phyloP scores from a whole-genome alignment of 1,140 invertebrate genomes.

The Halyomorpha halys region DNA sequence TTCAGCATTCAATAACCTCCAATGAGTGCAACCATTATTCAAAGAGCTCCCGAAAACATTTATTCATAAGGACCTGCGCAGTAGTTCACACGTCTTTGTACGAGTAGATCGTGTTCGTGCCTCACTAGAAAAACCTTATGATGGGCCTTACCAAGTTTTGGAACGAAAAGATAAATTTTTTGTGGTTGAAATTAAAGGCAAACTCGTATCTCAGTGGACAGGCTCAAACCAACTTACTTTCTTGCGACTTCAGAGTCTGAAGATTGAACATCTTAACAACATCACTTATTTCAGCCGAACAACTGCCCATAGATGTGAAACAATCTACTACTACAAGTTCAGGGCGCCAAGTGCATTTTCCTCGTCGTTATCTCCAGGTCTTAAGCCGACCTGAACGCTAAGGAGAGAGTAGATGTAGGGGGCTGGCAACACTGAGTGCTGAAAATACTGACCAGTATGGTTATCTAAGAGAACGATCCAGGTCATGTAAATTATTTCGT shows the following conservation, averaged over 20 bases:
- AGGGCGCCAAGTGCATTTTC: constrained; percentile 8
- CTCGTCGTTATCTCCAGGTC: neutral
- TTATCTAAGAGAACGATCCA: no score
- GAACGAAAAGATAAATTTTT: neutral
- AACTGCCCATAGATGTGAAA: neutral
- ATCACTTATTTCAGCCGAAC: neutral
- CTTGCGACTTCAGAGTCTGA: no score
- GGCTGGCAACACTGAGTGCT: no score
- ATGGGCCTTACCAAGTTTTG: neutral
- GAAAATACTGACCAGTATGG: no score
- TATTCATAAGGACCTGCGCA: no score
- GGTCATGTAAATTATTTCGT: no score
- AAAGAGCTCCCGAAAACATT: no score
- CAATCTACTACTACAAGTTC: neutral
- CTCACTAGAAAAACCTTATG: neutral
- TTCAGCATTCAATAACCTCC: no score
- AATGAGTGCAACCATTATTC: no score
- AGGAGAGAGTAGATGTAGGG: constrained; percentile 1
- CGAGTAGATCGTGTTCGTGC: neutral
- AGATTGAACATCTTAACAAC: no score
- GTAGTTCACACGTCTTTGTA: no score
- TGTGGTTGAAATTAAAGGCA: neutral
- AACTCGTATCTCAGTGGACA: neutral
- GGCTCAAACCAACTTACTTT: no score
- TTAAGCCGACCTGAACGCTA: neutral